phyloP scores from a whole-genome alignment of 2,888 invertebrate genomes.

The Drosophila kuntzei region DNA sequence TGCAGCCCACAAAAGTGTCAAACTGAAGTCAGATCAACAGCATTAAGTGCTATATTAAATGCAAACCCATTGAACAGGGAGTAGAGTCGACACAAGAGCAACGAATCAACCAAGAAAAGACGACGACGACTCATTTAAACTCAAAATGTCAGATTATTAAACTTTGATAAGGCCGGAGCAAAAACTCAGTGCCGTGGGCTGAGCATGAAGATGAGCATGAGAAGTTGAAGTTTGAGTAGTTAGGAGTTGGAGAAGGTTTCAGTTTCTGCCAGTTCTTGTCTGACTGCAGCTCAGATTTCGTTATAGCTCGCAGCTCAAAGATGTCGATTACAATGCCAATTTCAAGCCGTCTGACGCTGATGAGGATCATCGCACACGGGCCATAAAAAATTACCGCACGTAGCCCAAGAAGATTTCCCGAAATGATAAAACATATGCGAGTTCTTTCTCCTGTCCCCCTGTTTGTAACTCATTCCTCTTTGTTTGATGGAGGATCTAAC shows the following conservation, averaged over 20 bases:
- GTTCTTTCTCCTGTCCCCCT: neutral
- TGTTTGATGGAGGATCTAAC: constrained; percentile 15
- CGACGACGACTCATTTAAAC: constrained; percentile 69
- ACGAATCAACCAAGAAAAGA: constrained; percentile 14
- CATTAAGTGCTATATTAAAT: constrained; percentile 73
- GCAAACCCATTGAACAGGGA: constrained; percentile 55
- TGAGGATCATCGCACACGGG: constrained; percentile 66
- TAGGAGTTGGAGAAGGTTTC: constrained; percentile 4
- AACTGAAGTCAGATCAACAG: constrained; percentile 69
- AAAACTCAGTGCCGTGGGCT: constrained; percentile 54
- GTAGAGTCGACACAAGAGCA: neutral
- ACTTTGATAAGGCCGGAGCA: constrained; percentile 61
- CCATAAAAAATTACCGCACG: constrained; percentile 71
- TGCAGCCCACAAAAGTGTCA: constrained; percentile 78
- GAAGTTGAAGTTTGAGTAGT: constrained; percentile 29
- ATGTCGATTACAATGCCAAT: constrained; percentile 80
- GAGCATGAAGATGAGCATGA: constrained; percentile 56
- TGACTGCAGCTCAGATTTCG: constrained; percentile 59
- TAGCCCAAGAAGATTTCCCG: constrained; percentile 61
- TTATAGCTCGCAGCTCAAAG: constrained; percentile 49
- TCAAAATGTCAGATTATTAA: constrained; percentile 78
- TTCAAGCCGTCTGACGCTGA: constrained; percentile 67
- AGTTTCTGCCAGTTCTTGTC: constrained; percentile 24
- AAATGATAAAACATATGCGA: constrained; percentile 60
- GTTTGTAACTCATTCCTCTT: neutral